A percentile compares a stretch with the other conserved stretches of the same genome.
Evolutionary conservation across 2,113 vertebrate genomes (phyloP).

Genomic region (Acrocephalus arundinaceus): DNA sequence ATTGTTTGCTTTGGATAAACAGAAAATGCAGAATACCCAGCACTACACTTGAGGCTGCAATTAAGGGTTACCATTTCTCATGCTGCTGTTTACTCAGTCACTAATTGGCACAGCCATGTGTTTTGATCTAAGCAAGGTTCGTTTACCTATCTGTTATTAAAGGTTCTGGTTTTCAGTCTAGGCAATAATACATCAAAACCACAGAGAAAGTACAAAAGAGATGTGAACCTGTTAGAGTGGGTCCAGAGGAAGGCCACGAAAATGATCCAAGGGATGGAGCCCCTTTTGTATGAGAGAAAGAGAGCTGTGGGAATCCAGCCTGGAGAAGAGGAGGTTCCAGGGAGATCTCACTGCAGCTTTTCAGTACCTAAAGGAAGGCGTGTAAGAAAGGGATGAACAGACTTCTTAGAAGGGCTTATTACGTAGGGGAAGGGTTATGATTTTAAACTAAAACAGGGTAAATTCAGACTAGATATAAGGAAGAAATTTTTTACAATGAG

Average conservation of each 20-base stretch:
- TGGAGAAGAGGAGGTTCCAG: neutral
- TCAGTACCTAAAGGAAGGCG: neutral
- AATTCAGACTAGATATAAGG: neutral
- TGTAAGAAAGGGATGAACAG: neutral
- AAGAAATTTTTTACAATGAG: neutral
- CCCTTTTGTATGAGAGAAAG: neutral
- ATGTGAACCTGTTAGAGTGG: fast-evolving
- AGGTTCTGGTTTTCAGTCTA: neutral
- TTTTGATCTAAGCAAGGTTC: neutral
- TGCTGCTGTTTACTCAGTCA: neutral
- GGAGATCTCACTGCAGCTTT: neutral
- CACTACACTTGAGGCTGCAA: neutral
- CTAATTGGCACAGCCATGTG: neutral
- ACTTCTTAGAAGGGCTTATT: neutral
- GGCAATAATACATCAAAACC: neutral
- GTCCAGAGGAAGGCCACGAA: neutral
- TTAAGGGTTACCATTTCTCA: constrained; percentile 30
- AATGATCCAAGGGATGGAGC: neutral
- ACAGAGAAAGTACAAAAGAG: neutral
- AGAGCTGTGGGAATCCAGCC: neutral
- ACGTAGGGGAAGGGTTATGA: neutral
- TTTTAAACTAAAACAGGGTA: neutral
- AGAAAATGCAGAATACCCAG: neutral
- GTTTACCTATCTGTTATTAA: neutral
- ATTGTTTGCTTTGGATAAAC: constrained; percentile 27